Base-by-base conservation (phyloP, 2,113 vertebrate species). In the Mesoclemmys tuberculata region DNA sequence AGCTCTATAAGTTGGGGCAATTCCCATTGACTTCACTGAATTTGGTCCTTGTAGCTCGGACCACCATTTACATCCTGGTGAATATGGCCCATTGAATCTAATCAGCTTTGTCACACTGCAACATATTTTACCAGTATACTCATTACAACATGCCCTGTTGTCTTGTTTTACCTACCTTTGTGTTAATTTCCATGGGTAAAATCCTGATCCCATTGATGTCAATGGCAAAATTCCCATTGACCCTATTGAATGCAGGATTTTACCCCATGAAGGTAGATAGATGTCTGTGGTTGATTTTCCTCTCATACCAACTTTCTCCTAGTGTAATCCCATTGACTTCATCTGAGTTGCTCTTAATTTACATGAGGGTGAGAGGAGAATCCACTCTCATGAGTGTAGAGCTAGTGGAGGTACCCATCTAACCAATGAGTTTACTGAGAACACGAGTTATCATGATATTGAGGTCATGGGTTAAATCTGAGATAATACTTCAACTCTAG, bases 361-460 rank as follows among this genome's bases (percentile, higher is more conserved):
- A 11, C 52, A 48, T 10, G 2, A 52, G 7, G 2, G 4, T 83
- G 71, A 80, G 24, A 68, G 71, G 71, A 82, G 92, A 82, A 80
- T 58, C 80, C 11, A 7, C 10, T 56, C 1, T 26, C 61, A 77
- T 71, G 82, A 93, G 49, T n/a, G 10, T 5, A 18, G 19, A 85
- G 41, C 54, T 90, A 77, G 74, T 26, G 22, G 41, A 88, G 84
- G 92, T 64, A 80, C 24, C 52, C n/a, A 0, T 49, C 49, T 54
- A n/a, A 82, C 84, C 89, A 96, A 81, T 35, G 64, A 86, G 56
- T 14, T 90, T 78, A 78, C 94, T 91, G 71, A 55, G 77, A 96
- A 54, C 68, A 92, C 6, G 64, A n/a, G 21, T 38, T 78, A 90
- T 74, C 84, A 18, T 24, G 79, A 92, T 38, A 80, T 1, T 84